Evolutionary conservation across 2,888 invertebrate species (phyloP), one percentile per base, ranked within the genome.

Genomic region (Eudemis profundana): DNA sequence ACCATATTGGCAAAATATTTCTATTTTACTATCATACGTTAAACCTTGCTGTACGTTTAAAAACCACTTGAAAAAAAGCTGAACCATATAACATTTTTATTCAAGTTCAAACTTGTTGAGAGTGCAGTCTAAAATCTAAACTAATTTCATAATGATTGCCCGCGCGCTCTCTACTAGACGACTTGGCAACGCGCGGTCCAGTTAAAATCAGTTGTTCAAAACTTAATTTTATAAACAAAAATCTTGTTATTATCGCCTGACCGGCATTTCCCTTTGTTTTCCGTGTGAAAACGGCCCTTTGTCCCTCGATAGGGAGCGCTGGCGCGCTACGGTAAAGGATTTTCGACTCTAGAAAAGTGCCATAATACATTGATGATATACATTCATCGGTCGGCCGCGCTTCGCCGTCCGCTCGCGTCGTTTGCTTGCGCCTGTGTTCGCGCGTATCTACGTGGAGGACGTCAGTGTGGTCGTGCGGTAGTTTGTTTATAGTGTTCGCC

Each of bases 401-500:
- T 85, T 80, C 75, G 79, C 76, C 81, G 85, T 78, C 82, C 83
- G 85, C 80, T 83, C 87, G 89, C 90, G 90, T 90, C 90, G 89
- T 85, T 87, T 85, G 77, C 78, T 78, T 80, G 78, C 79, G 73
- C 75, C 83, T 74, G 86, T 88, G 84, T 83, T 84, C 73, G 84
- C 84, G 81, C 82, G 81, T 89, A 85, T 76, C 78, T 86, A 89
- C 87, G 80, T 81, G 81, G 82, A 81, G 83, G 78, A 84, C 84
- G 81, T 84, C 80, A 78, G 76, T 90, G 91, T 90, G 81, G 76
- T 84, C 74, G 89, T 87, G 85, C 84, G 80, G 87, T 85, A 93
- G 93, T 93, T 93, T 93, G 93, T 94, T 94, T 93, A 93, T 93
- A 89, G 88, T 90, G 77, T 74, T 76, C 78, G 85, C 78, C 78